phyloP scores from a whole-genome alignment of 92 coral and sea anemone genomes.

The Siderastrea radians region DNA sequence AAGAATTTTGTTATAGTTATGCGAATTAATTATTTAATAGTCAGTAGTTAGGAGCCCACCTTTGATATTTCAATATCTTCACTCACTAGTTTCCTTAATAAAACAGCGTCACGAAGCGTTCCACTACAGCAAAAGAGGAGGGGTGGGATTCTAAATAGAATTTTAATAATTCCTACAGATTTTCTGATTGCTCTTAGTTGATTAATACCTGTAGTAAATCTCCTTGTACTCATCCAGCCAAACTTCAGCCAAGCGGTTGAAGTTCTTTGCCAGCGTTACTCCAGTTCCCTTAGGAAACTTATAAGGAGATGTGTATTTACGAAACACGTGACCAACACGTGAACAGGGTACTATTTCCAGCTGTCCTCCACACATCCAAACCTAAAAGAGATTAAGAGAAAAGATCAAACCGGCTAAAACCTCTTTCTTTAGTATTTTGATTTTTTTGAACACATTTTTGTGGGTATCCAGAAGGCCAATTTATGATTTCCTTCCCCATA shows the following conservation, averaged over 20 bases:
- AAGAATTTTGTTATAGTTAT: no score
- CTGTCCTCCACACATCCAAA: slow-evolving; percentile 96
- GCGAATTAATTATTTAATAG: no score
- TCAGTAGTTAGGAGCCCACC: no score
- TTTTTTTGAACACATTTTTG: background rate
- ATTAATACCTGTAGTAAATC: slow-evolving; percentile 61
- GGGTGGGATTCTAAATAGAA: no score
- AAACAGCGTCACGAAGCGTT: no score
- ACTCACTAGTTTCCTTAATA: no score
- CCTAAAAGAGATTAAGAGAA: slow-evolving; percentile 33
- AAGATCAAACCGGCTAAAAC: no score
- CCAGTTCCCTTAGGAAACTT: slow-evolving; percentile 89
- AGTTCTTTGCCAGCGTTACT: slow-evolving; percentile 84
- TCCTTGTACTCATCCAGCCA: slow-evolving; percentile 92
- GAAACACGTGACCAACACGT: slow-evolving; percentile 96
- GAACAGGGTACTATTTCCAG: slow-evolving; percentile 90
- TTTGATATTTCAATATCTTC: no score
- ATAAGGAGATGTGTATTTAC: slow-evolving; percentile 90
- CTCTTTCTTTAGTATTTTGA: background rate
- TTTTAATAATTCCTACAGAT: no score
- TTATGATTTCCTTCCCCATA: no score
- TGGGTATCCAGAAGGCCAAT: background rate
- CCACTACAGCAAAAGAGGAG: no score
- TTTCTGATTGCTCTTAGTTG: no score
- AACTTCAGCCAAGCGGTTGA: slow-evolving; percentile 92